Evolutionary conservation across 2,797 vertebrate genomes (phyloP), one percentile per base, ranked within the genome.

Genomic region (Aeoliscus strigatus): DNA sequence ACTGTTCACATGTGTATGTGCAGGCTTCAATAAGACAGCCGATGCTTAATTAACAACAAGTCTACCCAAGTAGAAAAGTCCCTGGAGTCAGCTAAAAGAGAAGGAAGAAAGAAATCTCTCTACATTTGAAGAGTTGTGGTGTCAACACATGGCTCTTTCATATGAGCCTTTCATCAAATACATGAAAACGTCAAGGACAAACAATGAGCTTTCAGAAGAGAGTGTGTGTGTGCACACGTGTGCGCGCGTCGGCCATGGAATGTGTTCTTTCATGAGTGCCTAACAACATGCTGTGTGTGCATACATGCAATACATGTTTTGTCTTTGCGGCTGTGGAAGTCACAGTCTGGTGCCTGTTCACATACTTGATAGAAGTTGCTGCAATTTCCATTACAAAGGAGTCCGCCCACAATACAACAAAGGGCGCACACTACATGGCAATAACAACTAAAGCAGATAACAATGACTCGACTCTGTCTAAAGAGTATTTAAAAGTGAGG

Each of bases 101-200:
- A 47, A 30, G 43, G 58, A 75, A 80, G 66, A 82, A 77, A 81
- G 63, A 73, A 73, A 44, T 42, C 33, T 31, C 56, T 61, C 27
- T 18, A 48, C 51, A 66, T 72, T 70, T 75, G 54, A 79, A 72
- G 63, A 75, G 79, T 51, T 73, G 47, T 54, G 62, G 75, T 69
- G 64, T 61, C 67, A 74, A 68, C 57, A 73, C 73, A 65, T 60
- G 45, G 64, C 40, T 47, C 52, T 71, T 80, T 73, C 46, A 77
- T 54, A 53, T 23, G 34, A 48, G 46, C 66, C 55, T 81, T 81
- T 83, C 56, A 79, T 77, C 62, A 62, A 55, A 56, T 28, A 55
- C 66, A 71, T 60, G 60, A 47, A 64, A 74, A 75, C 67, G 63
- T 77, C 79, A 81, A 80, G 76, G 76, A 71, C 75, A 79, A 68